Conservation (phyloP, 2,113 vertebrate genomes). For the Psophia crepitans region DNA sequence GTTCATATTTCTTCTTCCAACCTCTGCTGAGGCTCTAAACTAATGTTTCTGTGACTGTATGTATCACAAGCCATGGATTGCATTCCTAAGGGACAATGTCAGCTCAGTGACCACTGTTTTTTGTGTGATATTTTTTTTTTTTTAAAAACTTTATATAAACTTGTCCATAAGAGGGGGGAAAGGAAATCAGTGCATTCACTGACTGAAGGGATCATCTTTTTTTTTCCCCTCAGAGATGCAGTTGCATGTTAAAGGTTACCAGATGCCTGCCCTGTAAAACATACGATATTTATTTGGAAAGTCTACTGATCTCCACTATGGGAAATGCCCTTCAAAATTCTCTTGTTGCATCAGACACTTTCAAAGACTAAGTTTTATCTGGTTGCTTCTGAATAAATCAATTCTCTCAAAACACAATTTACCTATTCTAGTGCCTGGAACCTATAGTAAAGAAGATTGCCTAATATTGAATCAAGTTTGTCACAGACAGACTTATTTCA, state of each 20-base stretch:
- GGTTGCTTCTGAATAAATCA: not conserved
- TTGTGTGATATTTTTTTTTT: not conserved
- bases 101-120: not conserved
- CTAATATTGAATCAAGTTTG: not conserved
- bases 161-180: not conserved
- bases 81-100: not conserved
- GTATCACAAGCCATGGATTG: fast-evolving
- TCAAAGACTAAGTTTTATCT: not conserved
- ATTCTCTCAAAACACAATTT: not conserved
- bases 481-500: not conserved
- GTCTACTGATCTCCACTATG: not conserved
- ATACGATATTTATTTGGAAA: not conserved
- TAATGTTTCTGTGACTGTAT: not conserved
- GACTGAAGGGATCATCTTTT: not conserved
- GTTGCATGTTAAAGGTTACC: not conserved
- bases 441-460: not conserved
- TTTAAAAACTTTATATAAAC: not conserved
- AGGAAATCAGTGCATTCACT: not conserved
- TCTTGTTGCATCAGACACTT: not conserved
- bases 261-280: not conserved
- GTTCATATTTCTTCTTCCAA: not conserved
- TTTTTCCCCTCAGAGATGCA: not conserved
- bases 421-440: not conserved
- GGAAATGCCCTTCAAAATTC: not conserved
- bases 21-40: not conserved